Percentiles rank a stretch among this genome's conserved stretches.
These are phyloP conservation scores for Amblyjoppa fuscipennis DNA, from an alignment of 2,888 invertebrate genomes.

Conservation along the genomic window DNA sequence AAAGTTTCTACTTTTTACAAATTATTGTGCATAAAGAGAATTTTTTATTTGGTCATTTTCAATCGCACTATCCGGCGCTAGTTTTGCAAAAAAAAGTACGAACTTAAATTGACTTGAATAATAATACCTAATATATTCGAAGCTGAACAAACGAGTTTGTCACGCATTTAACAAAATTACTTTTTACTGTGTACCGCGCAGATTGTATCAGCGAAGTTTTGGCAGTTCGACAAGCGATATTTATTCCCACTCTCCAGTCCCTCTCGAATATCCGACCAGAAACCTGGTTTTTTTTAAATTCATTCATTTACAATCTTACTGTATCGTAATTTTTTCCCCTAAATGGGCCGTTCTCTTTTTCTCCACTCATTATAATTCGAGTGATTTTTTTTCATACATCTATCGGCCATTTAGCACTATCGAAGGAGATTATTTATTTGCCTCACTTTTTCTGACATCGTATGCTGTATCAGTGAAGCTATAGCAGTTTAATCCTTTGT, in stretches of 20 bases:
- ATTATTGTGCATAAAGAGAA: no score
- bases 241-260: constrained; percentile 1
- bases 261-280: not conserved
- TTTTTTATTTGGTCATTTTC: no score
- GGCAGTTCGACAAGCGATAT: constrained; percentile 16
- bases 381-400: not conserved
- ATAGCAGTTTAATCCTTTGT: constrained; percentile 64
- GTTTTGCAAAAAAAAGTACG: no score
- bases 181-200: not conserved
- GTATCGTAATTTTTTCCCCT: not conserved
- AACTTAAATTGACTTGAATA: no score
- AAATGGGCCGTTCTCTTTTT: not conserved
- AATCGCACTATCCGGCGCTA: no score
- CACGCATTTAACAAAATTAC: no score
- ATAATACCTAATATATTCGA: no score
- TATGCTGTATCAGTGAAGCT: not conserved
- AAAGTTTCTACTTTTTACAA: no score
- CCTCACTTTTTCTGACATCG: constrained; percentile 16
- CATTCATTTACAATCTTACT: constrained; percentile 23
- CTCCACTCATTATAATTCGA: constrained; percentile 10
- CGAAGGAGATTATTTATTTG: constrained; percentile 35
- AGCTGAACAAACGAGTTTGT: no score
- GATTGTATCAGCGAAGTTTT: not conserved
- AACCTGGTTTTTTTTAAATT: constrained; percentile 36
- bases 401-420: constrained; percentile 24